Base-by-base conservation (phyloP, 2,888 invertebrate genomes). In the Cheilosia vulpina region DNA sequence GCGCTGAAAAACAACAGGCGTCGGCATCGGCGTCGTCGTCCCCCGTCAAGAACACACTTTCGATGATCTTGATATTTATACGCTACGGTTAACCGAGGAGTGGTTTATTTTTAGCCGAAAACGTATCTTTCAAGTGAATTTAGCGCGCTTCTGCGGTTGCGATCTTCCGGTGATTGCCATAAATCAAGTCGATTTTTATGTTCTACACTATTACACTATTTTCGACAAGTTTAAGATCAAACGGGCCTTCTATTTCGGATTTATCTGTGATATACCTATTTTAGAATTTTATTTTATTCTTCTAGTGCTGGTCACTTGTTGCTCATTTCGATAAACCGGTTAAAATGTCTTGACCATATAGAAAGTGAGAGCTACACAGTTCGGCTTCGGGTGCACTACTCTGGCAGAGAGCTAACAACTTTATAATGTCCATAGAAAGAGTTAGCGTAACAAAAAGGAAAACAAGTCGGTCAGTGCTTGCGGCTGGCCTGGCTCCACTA, bases 41-140 rank as follows among this genome's bases (percentile, higher is more conserved):
- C 72, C 34, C 45, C 34, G 47, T 58, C 58, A 65, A 80, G 68
- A 60, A 50, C 21, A 76, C 75, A 85, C 81, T 81, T 81, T 85
- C 81, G 80, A 55, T 72, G 85, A 85, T 81, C 76, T 85, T 85
- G 76, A 76, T 76, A 55, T 57, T 69, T 63, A 45, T 58, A 27
- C 53, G 63, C 65, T 13, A 38, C 55, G 65, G 55, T 57, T 60
- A 41, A 63, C 62, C 43, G 57, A 60, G 24, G 43, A 66, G 50
- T 17, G 19, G 24, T 71, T 66, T 83, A 83, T 68, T 72, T 83
- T 78, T 83, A 73, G 83, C 34, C 53, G 7, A 41, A 62, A 45
- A 34, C 15, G 50, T 57, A 58, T 76, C 50, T 65, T 21, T 57
- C 50, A 13, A 24, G 57, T 78, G 55, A 21, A 21, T 47, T 57